Conservation (phyloP, 2,113 vertebrate genomes). For the Scopus umbretta region DNA sequence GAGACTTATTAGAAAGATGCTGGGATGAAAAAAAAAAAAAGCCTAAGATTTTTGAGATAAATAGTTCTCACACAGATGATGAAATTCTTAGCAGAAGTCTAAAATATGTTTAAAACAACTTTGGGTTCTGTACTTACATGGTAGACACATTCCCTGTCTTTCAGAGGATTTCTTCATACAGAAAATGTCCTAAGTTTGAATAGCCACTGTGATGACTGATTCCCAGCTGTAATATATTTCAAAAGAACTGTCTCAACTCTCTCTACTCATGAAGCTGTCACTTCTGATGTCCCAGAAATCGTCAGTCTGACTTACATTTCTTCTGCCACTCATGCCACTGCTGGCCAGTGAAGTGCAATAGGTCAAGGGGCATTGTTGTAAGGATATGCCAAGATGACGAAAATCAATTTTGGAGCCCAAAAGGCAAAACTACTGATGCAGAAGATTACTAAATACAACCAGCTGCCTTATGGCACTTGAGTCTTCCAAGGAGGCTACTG, state of each 20-base stretch:
- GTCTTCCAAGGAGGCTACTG: not conserved
- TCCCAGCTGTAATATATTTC: not conserved
- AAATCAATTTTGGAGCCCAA: not conserved
- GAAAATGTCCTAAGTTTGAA: not conserved
- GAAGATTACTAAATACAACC: conserved; percentile 39
- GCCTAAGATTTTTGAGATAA: not conserved
- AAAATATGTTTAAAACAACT: not conserved
- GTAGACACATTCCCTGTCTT: not conserved
- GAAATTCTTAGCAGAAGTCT: not conserved
- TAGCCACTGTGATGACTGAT: not conserved
- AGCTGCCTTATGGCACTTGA: not conserved
- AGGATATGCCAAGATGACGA: not conserved
- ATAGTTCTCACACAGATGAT: not conserved
- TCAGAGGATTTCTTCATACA: not conserved
- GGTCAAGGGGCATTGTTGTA: not conserved
- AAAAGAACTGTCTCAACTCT: not conserved
- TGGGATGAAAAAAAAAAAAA: no score
- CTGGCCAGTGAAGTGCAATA: not conserved
- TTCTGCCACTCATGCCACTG: not conserved
- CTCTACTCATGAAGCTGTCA: not conserved
- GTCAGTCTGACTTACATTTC: not conserved
- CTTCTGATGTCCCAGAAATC: not conserved
- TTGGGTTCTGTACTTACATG: not conserved
- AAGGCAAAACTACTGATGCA: not conserved
- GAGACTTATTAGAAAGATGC: not conserved